Evolutionary conservation across 2,797 vertebrate species (phyloP), one percentile per base, ranked within the genome.

Genomic region (Intellagama lesueurii): DNA sequence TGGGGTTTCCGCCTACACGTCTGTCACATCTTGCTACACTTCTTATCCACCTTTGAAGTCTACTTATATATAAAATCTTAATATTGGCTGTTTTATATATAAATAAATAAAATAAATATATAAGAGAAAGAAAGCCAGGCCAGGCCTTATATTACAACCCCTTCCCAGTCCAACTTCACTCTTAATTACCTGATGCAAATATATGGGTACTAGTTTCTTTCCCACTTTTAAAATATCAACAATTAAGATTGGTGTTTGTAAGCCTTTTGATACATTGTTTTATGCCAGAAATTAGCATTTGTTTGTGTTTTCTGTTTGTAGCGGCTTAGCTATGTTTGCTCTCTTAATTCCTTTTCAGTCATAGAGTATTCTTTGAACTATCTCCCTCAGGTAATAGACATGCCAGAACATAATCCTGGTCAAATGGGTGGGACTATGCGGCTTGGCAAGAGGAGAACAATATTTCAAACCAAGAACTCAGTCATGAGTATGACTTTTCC

Each of bases 401-500:
- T 99, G 98, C 99, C 98, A 0, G 98, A 99, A 92, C 99, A 99
- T 95, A 99, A 99, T 94, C 98, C 98, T 3, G 98, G 98, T 81
- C 97, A 99, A 89, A 98, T 99, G 98, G 99, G 98, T 0, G 98
- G 98, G 56, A 99, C 98, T 35, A 99, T 99, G 98, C 97, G 99
- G 92, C 95, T 99, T 89, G 98, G 98, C 88, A 99, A 98, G 96
- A 98, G 99, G 82, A 97, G 97, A 80, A 99, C 98, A 1, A 96
- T 99, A 92, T 99, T 99, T 94, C 98, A 97, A 93, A 98, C 97
- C 87, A 97, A 92, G 92, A 97, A 96, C 92, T 98, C 98, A 1
- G 92, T 99, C 75, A 96, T 99, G 94, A 98, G 98, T 99, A 97
- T 95, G 89, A 64, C 30, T 69, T 93, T 91, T 19, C 17, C 60